Percentiles rank a stretch among this genome's conserved stretches.
These are phyloP conservation scores for Varecia variegata DNA, from an alignment of 2,797 vertebrate genomes.

Conservation along the genomic window DNA sequence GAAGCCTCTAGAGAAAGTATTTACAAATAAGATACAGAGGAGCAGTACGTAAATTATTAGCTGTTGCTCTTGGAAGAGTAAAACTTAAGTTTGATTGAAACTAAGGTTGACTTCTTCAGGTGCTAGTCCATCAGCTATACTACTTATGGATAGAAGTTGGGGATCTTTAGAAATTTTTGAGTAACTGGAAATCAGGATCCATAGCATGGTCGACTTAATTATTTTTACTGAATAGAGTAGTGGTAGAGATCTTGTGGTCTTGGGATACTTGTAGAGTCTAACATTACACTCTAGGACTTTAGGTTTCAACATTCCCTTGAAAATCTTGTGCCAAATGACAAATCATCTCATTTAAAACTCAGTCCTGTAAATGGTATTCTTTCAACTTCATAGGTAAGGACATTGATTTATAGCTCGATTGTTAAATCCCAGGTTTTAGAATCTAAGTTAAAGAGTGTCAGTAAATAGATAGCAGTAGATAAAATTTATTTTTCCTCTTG, in stretches of 20 bases:
- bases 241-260: background rate
- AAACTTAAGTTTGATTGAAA: constrained; percentile 41
- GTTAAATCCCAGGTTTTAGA: constrained; percentile 34
- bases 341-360: background rate
- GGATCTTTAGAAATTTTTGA: constrained; percentile 29
- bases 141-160: constrained; percentile 7
- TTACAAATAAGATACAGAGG: constrained; percentile 32
- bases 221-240: background rate
- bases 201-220: background rate
- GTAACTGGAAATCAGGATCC: background rate
- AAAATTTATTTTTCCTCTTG: background rate
- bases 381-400: background rate
- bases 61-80: constrained; percentile 15
- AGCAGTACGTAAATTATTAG: background rate
- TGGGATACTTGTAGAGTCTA: background rate
- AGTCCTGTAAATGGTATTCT: constrained; percentile 29
- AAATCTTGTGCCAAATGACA: background rate
- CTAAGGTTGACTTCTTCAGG: background rate
- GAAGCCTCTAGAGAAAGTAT: constrained; percentile 50
- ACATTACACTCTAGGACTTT: background rate
- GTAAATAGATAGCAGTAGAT: background rate
- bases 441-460: constrained; percentile 1
- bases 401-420: constrained; percentile 29
- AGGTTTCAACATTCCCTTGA: constrained; percentile 19
- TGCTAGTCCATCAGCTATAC: background rate